Conservation (phyloP, 2,113 vertebrate genomes). For the Phrynosoma blainvillii region DNA sequence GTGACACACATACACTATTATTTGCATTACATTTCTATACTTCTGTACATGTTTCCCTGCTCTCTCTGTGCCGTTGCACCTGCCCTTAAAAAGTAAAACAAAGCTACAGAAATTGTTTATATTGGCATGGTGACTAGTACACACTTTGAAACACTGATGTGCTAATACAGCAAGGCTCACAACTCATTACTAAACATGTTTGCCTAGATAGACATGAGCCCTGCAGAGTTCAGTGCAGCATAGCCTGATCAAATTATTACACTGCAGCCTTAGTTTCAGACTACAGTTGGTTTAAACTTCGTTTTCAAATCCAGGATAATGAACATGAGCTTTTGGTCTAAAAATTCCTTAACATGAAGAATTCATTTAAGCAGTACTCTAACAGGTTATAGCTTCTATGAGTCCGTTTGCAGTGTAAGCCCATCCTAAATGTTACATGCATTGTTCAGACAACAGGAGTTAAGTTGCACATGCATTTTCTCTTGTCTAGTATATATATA, state of each 20-base stretch:
- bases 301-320: background rate
- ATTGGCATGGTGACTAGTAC: background rate
- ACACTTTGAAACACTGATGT: background rate
- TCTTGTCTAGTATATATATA: background rate
- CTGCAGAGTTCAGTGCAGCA: background rate
- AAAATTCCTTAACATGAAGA: background rate
- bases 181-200: no score
- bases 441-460: background rate
- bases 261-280: background rate
- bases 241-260: background rate
- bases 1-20: no score
- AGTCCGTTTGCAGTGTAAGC: background rate
- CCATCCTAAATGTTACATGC: background rate
- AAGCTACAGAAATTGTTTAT: background rate
- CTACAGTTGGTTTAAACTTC: background rate
- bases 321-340: background rate
- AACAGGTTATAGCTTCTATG: background rate
- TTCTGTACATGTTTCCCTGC: background rate
- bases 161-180: no score
- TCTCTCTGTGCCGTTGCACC: background rate
- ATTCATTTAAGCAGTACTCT: background rate
- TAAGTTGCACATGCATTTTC: background rate
- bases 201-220: background rate
- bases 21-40: background rate
- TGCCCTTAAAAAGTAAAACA: background rate